Evolutionary conservation across 2,888 invertebrate species (phyloP).

Genomic region (Epinotia ramella): DNA sequence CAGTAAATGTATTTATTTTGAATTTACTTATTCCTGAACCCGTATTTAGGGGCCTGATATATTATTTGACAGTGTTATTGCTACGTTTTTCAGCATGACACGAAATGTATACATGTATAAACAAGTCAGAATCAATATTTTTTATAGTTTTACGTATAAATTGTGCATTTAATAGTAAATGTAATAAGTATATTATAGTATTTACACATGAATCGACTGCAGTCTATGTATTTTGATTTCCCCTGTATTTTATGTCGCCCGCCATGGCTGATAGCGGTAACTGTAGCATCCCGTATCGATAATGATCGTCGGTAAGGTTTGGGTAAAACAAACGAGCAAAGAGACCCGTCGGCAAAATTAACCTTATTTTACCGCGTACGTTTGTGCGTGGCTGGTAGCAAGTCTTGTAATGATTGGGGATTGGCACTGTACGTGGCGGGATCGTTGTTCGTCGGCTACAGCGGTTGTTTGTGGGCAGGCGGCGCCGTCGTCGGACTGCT

Average conservation of each 20-base stretch:
- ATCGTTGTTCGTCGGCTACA: constrained; percentile 42
- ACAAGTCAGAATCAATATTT: not conserved
- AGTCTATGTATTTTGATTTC: constrained; percentile 7
- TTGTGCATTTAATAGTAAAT: constrained; percentile 33
- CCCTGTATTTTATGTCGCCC: constrained; percentile 25
- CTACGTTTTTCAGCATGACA: constrained; percentile 41
- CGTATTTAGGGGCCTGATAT: constrained; percentile 35
- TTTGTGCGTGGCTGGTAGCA: not conserved
- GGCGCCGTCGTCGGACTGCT: constrained; percentile 87
- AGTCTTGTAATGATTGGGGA: not conserved
- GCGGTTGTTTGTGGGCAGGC: constrained; percentile 77
- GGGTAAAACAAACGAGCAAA: constrained; percentile 31
- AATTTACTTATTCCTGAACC: constrained; percentile 13
- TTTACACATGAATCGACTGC: constrained; percentile 1
- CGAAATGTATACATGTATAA: constrained; percentile 21
- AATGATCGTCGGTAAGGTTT: constrained; percentile 9
- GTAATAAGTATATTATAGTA: constrained; percentile 22
- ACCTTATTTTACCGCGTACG: not conserved
- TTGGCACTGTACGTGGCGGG: not conserved
- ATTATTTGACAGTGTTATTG: constrained; percentile 35
- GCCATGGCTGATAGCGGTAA: constrained; percentile 34
- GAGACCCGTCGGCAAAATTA: constrained; percentile 24
- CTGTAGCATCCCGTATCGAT: constrained; percentile 21
- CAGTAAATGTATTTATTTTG: constrained; percentile 35
- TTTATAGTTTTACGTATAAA: constrained; percentile 14